Evolutionary conservation across 2,797 vertebrate genomes (phyloP).

Genomic region (Mormyrops boulengeri): DNA sequence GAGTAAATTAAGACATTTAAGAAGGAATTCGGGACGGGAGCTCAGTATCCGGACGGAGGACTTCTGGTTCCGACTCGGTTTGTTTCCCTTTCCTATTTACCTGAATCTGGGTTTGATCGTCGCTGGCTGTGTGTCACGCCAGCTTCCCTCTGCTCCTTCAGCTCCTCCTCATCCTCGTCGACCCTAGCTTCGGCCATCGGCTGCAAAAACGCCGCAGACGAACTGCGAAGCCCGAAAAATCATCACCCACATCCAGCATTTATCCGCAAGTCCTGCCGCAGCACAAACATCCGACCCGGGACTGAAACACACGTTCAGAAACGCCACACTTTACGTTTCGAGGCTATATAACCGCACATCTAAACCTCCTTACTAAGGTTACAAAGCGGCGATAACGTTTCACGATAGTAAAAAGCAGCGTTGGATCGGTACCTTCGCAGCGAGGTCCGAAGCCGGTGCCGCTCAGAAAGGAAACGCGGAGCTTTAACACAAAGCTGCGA

Average conservation of each 20-base stretch:
- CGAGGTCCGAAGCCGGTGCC: too few species aligned
- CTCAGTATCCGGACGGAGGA: not conserved
- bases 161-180: slow-evolving; percentile 68
- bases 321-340: not conserved
- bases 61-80: not conserved
- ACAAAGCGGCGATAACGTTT: not conserved
- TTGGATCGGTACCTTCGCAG: slow-evolving; percentile 28
- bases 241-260: not conserved
- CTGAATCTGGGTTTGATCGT: slow-evolving; percentile 52
- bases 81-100: slow-evolving; percentile 31
- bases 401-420: not conserved
- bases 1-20: not conserved
- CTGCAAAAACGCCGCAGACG: not conserved
- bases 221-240: not conserved
- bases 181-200: slow-evolving; percentile 76
- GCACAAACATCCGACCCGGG: not conserved
- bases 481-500: slow-evolving; percentile 64
- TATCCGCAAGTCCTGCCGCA: not conserved
- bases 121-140: slow-evolving; percentile 52
- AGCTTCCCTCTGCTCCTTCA: slow-evolving; percentile 54
- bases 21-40: not conserved
- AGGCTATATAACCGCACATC: not conserved
- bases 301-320: not conserved
- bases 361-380: not conserved
- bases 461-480: too few species aligned